A percentile compares a stretch with the other conserved stretches of the same genome.
Evolutionary conservation across 2,797 vertebrate genomes (phyloP).

Genomic region (Poliocrania exsul): DNA sequence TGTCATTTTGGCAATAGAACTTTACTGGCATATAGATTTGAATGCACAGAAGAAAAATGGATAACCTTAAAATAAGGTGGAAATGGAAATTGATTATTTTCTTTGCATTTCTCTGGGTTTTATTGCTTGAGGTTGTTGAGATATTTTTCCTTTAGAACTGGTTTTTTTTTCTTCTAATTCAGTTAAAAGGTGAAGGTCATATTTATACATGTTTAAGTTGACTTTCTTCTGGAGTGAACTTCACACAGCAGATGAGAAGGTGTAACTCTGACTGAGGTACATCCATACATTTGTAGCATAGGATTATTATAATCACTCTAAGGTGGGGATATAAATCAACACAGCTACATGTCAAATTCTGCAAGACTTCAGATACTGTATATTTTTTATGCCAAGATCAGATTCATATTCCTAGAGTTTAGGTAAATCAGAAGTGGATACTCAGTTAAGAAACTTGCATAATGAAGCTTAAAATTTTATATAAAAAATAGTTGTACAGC

Average conservation of each 20-base stretch:
- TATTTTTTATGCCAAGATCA: background rate
- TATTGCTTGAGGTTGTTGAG: background rate
- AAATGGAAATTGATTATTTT: background rate
- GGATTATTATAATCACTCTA: background rate
- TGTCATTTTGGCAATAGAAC: background rate
- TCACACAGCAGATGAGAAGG: background rate
- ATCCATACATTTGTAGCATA: fast-evolving
- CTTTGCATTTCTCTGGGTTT: background rate
- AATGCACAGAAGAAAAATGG: background rate
- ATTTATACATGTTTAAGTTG: background rate
- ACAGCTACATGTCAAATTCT: background rate
- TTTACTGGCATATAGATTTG: background rate
- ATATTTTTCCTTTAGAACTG: background rate
- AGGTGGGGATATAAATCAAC: background rate
- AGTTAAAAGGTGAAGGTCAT: background rate
- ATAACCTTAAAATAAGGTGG: background rate
- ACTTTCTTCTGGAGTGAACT: background rate
- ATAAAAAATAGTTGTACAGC: background rate
- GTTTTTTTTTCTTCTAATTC: background rate
- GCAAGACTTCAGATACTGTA: background rate
- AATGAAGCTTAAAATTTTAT: background rate
- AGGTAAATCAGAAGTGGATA: background rate
- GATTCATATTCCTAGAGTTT: background rate
- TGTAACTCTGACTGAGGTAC: background rate
- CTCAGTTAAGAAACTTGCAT: background rate